These are phyloP conservation scores for Ceramica pisi DNA, from an alignment of 2,888 invertebrate species.

Conservation along the genomic window DNA sequence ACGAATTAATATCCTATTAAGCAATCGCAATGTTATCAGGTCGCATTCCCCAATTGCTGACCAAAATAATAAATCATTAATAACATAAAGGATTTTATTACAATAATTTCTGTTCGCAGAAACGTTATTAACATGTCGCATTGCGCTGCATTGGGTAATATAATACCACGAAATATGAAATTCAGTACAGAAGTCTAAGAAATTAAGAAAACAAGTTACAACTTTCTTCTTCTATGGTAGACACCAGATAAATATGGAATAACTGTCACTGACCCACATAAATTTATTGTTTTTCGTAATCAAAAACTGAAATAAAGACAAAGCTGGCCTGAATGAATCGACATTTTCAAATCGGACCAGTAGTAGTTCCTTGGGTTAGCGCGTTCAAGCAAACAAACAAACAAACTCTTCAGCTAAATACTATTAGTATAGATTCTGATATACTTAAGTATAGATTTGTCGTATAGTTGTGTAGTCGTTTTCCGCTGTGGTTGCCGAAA, in stretches of 20 bases:
- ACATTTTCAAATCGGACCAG: no score
- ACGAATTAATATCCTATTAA: background rate
- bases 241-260: no score
- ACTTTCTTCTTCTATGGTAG: background rate
- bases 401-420: no score
- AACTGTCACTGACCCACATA: no score
- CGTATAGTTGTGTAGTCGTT: background rate
- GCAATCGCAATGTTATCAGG: background rate
- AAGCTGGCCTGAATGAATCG: no score
- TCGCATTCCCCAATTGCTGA: constrained; percentile 10
- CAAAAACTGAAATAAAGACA: no score
- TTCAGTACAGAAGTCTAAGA: constrained; percentile 1
- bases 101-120: constrained; percentile 7
- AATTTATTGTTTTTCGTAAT: no score
- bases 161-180: constrained; percentile 2
- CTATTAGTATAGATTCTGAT: no score
- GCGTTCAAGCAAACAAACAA: no score
- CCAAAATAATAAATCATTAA: constrained; percentile 5
- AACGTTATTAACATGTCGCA: constrained; percentile 25
- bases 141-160: constrained; percentile 16
- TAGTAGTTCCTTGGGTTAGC: no score
- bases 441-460: no score
- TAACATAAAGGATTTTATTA: constrained; percentile 13
- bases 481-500: background rate
- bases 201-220: background rate